These are phyloP conservation scores for Myiagra hebetior DNA, from an alignment of 2,113 vertebrate genomes.

Conservation along the genomic window DNA sequence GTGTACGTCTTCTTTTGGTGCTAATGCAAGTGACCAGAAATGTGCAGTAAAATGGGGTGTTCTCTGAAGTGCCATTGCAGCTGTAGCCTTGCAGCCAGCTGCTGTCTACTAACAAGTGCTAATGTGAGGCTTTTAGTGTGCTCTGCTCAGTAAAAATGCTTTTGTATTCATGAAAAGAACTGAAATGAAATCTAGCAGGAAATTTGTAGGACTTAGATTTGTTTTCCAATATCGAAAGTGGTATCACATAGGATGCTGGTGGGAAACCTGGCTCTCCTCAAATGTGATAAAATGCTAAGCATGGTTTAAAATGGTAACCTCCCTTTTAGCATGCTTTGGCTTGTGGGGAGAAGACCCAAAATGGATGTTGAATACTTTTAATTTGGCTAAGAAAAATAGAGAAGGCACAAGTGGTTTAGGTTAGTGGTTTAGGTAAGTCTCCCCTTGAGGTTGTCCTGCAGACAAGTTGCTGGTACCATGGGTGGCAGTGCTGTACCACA, in stretches of 20 bases:
- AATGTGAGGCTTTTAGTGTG: neutral
- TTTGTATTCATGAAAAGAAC: neutral
- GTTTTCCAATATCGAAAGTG: neutral
- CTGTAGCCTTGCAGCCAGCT: neutral
- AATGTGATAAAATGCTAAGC: neutral
- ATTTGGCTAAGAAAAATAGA: neutral
- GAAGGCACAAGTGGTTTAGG: neutral
- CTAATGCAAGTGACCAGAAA: neutral
- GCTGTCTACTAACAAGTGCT: neutral
- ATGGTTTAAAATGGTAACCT: neutral
- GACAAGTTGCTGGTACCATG: neutral
- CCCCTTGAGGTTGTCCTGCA: neutral
- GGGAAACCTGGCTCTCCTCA: neutral
- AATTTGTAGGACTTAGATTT: neutral
- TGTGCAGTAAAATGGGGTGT: neutral
- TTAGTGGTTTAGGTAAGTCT: neutral
- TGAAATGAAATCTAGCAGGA: neutral
- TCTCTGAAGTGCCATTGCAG: neutral
- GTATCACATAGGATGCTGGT: neutral
- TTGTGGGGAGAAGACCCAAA: neutral
- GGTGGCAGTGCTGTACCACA: neutral
- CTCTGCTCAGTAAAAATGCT: neutral
- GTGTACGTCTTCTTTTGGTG: neutral
- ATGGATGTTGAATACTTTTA: neutral
- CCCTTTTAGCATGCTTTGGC: neutral